phyloP scores from a whole-genome alignment of 1,140 invertebrate species.

The Caenorhabditis brenneri region DNA sequence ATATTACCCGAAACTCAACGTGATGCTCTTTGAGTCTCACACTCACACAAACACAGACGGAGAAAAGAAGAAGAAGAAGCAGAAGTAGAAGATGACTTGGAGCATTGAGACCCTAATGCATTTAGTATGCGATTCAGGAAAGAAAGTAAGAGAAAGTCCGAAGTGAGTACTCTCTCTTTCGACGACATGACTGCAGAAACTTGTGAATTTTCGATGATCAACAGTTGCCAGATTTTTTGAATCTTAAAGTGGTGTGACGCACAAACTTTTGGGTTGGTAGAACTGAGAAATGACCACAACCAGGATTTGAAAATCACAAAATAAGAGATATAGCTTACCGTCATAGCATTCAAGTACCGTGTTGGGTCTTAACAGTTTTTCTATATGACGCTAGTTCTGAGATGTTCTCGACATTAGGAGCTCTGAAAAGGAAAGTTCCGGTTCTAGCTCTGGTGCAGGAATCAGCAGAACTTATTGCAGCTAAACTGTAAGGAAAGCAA shows the following conservation, averaged over 20 bases:
- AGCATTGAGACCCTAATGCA: conserved; percentile 29
- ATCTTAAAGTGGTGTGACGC: not conserved
- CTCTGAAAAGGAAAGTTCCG: no score
- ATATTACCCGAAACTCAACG: conserved; percentile 40
- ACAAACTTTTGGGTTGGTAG: not conserved
- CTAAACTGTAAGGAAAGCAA: no score
- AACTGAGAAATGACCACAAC: no score
- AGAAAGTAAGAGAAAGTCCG: conserved; percentile 3
- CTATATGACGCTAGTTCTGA: no score
- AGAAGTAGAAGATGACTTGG: conserved; percentile 23
- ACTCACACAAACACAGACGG: not conserved
- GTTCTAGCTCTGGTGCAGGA: no score
- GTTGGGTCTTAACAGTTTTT: no score
- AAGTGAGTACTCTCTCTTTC: conserved; percentile 2
- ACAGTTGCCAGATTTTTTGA: not conserved
- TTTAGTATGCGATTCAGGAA: conserved; percentile 34
- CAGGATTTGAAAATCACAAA: no score
- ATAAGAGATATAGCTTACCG: no score
- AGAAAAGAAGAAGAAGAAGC: not conserved
- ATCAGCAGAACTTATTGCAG: no score
- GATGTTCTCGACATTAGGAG: no score
- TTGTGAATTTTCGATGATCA: conserved; percentile 32
- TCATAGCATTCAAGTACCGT: no score
- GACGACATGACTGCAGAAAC: not conserved
- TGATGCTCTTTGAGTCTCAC: conserved; percentile 34